Evolutionary conservation across 2,113 vertebrate genomes (phyloP).

Genomic region (Odocoileus hemionus): DNA sequence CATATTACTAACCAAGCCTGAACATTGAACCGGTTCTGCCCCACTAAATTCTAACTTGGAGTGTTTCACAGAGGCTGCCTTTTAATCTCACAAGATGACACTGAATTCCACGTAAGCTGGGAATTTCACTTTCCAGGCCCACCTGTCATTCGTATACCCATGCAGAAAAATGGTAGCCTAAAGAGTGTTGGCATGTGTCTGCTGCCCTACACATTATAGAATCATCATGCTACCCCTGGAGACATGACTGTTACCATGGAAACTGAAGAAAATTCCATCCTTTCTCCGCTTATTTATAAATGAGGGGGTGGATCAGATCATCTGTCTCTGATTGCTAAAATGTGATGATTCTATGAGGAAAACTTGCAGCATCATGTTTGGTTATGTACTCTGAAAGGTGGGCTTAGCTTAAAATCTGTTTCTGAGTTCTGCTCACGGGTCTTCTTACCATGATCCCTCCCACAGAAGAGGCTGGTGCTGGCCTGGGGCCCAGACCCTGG

Average conservation of each 20-base stretch:
- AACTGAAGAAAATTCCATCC: background rate
- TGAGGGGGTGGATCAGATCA: background rate
- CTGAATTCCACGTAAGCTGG: background rate
- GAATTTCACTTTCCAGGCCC: background rate
- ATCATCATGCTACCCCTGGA: background rate
- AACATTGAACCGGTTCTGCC: background rate
- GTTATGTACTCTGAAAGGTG: background rate
- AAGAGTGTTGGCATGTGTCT: background rate
- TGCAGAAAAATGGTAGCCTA: background rate
- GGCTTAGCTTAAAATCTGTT: background rate
- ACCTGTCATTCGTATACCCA: background rate
- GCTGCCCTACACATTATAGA: background rate
- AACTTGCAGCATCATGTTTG: background rate
- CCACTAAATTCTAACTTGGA: constrained; percentile 30
- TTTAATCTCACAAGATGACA: background rate
- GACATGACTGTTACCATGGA: background rate
- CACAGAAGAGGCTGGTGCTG: too few species aligned
- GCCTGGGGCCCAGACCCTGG: background rate
- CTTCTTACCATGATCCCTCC: background rate
- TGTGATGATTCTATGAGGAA: background rate
- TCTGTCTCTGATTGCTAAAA: background rate
- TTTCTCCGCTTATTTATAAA: background rate
- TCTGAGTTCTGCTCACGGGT: background rate
- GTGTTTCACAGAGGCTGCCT: background rate
- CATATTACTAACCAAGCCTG: background rate